These are phyloP conservation scores for Athalia rosae DNA, from an alignment of 2,888 invertebrate genomes.

Conservation along the genomic window DNA sequence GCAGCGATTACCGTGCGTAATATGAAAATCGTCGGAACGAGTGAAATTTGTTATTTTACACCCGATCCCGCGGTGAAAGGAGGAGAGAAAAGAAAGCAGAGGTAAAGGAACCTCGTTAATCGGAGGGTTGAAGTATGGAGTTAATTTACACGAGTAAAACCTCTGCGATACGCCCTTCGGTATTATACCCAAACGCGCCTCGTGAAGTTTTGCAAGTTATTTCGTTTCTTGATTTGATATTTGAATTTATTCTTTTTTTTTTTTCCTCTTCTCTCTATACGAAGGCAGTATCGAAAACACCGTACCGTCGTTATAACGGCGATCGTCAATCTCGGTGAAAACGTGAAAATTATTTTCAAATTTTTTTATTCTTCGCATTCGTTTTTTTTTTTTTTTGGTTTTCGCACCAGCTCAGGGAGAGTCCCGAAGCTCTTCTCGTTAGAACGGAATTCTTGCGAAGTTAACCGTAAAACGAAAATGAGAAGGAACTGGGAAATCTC, in stretches of 20 bases:
- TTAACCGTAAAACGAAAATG: constrained; percentile 21
- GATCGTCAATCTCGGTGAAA: constrained; percentile 35
- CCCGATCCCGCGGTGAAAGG: not conserved
- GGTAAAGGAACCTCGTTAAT: not conserved
- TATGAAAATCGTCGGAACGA: not conserved
- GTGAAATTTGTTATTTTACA: not conserved
- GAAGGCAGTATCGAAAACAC: constrained; percentile 1
- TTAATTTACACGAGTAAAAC: constrained; percentile 12
- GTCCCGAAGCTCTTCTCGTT: constrained; percentile 5
- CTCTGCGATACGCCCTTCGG: constrained; percentile 15
- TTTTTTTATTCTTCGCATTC: not conserved
- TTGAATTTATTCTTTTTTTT: not conserved
- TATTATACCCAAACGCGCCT: not conserved
- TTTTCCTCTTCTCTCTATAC: no score
- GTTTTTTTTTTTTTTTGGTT: not conserved
- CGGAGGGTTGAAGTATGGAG: constrained; percentile 17
- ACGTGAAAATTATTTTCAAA: constrained; percentile 32
- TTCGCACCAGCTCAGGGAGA: not conserved
- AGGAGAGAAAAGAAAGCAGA: not conserved
- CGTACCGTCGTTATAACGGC: constrained; percentile 19
- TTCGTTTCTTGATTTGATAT: not conserved
- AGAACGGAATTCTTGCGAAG: constrained; percentile 23
- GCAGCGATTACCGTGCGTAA: not conserved
- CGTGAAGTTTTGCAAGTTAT: constrained; percentile 14
- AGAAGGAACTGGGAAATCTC: not conserved